A percentile compares a stretch with the other conserved stretches of the same genome.
phyloP scores from a whole-genome alignment of 2,888 invertebrate species.

The Stenolophus ochropezus region DNA sequence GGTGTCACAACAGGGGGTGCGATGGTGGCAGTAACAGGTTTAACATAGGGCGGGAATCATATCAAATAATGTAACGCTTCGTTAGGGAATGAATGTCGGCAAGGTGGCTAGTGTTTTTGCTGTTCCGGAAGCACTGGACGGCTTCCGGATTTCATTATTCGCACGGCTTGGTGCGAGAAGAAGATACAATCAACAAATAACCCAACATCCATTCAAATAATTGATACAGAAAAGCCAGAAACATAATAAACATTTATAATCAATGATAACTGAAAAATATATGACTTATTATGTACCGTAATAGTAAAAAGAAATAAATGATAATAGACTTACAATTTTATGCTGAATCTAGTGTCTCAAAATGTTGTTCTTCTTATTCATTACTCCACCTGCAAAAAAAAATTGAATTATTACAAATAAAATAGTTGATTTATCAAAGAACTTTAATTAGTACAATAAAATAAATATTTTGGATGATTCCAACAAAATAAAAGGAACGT shows the following conservation, averaged over 20 bases:
- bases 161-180: constrained; percentile 1
- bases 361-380: neutral
- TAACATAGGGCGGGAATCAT: constrained; percentile 8
- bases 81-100: neutral
- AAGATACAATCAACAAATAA: neutral
- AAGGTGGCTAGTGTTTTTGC: neutral
- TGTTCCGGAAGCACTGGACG: neutral
- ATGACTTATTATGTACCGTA: no score
- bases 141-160: constrained; percentile 25
- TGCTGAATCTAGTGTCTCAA: neutral
- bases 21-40: neutral
- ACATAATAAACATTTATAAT: no score
- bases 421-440: no score
- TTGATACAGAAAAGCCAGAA: no score
- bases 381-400: neutral
- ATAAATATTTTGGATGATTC: no score
- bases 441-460: no score
- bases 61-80: constrained; percentile 15
- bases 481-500: no score
- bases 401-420: neutral
- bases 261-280: no score
- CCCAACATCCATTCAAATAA: neutral
- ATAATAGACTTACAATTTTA: neutral
- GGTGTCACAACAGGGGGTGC: neutral
- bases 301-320: neutral